Base-by-base conservation (phyloP, 2,113 vertebrate species). In the Rhadina sibilatrix region DNA sequence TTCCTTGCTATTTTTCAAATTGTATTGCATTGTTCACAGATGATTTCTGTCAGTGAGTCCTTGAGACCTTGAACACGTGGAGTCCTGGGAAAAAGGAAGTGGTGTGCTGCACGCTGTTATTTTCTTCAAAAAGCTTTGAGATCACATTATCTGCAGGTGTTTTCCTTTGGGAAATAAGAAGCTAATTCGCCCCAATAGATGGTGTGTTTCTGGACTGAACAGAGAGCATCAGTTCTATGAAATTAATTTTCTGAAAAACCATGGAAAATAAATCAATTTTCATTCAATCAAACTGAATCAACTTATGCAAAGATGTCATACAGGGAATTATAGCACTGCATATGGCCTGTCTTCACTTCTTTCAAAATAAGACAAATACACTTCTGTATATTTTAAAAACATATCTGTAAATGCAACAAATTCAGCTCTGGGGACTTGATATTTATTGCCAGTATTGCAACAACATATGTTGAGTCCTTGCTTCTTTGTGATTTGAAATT, bases 401-500 rank as follows among this genome's bases (percentile, higher is more conserved):
- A 57, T 71, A 96, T 54, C 76, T 76, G 69, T 27, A 92, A 93
- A 81, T 71, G 35, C 11, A 92, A 71, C 8, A 65, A 57, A 85
- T 61, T 82, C 56, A 69, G 33, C 65, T 90, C 47, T 87, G 69
- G 60, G 40, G 68, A 71, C 40, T 83, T 86, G 38, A 31, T 86
- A 93, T 83, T 81, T 96, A 82, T 86, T 93, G 40, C 10, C n/a
- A 56, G 25, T 75, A 38, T 71, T 93, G 44, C 31, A 89, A 11
- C 49, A 89, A 57, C 69, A 57, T 90, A 95, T 84, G 69, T 9
- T 71, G 46, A 92, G 10, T 19, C 35, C 12, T 83, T 61, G 3
- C 20, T 83, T 83, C 59, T 88, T 88, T 88, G 75, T 74, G 57
- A 75, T 81, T 82, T 71, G 28, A 92, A 92, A 90, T 93, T 87